Conservation (phyloP, 1,140 invertebrate species). For the Drosophila truncata region DNA sequence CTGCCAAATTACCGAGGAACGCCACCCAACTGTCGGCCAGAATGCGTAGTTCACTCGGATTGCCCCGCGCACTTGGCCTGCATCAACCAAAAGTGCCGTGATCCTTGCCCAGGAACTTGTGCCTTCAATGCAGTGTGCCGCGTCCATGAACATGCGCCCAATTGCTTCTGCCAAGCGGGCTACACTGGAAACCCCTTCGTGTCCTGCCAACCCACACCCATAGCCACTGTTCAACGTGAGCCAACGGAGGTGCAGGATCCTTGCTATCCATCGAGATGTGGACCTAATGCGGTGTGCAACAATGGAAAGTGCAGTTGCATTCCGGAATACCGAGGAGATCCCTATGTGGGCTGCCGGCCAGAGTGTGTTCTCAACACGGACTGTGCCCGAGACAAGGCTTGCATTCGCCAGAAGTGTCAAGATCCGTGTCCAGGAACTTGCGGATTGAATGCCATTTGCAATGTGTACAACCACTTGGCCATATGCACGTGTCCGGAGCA, state of each 20-base stretch:
- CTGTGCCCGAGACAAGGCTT: constrained; percentile 89
- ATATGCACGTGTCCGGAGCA: constrained; percentile 90
- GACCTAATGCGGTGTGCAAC: constrained; percentile 91
- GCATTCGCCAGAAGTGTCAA: constrained; percentile 89
- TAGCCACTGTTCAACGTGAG: constrained; percentile 88
- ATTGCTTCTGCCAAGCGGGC: constrained; percentile 90
- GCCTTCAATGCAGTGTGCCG: constrained; percentile 91
- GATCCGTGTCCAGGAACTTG: constrained; percentile 93
- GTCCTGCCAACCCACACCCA: constrained; percentile 85
- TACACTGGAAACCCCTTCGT: constrained; percentile 89
- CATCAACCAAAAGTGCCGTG: constrained; percentile 92
- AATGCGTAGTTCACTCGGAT: constrained; percentile 89
- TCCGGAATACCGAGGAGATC: constrained; percentile 90
- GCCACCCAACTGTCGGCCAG: constrained; percentile 90
- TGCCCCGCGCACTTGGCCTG: constrained; percentile 91
- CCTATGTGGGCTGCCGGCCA: constrained; percentile 88
- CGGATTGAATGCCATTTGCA: constrained; percentile 90
- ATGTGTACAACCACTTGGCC: constrained; percentile 90
- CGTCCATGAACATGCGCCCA: constrained; percentile 91
- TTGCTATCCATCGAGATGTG: constrained; percentile 89
- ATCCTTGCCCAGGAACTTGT: constrained; percentile 92
- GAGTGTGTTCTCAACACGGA: constrained; percentile 92
- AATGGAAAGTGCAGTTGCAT: constrained; percentile 86
- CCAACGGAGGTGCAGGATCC: constrained; percentile 88
- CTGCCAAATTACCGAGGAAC: constrained; percentile 88